Base-by-base conservation (phyloP, 1,140 invertebrate species). In the Marisa cornuarietis region DNA sequence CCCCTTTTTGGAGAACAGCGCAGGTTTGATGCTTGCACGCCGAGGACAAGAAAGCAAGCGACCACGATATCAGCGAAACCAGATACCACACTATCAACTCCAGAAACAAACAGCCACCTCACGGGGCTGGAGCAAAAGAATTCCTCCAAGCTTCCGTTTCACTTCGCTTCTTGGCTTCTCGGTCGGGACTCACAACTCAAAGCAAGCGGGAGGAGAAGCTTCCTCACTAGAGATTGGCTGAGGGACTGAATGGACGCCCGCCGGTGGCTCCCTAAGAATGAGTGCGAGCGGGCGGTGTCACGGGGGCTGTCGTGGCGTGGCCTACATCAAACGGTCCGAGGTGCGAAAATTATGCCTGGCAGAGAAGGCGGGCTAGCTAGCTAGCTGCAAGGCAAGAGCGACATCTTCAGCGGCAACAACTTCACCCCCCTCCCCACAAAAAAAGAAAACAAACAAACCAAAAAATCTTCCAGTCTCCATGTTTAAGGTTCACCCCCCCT, bases 131-230 rank as follows among this genome's bases (percentile, higher is more conserved):
- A 71, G 8, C 31, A 51, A 49, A 71, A 14, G 51, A 42, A 71
- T 49, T 22, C 31, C 69, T 31, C 9, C 31, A 71, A 22, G 11
- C 18, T 52, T 72, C 24, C 18, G 18, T 54, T n/a, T 52, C 51
- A 22, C 61, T 49, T 22, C 61, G 42, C 74, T 63, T 65, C 65
- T 20, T 26, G 42, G 2, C 61, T 22, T 65, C 0, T 76, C 61
- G 42, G 54, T 65, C 62, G 51, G 61, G 51, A 18, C 31, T 63
- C 26, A 61, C 49, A 65, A 76, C 51, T 76, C 31, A 63, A 76
- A 76, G 74, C 62, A 76, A 26, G 74, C 74, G n/a, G n/a, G n/a
- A n/a, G n/a, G n/a, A 76, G 74, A 76, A 65, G 42, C 31, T 20
- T 31, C 26, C 74, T 61, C 61, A 26, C 51, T 22, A 49, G 24